Conservation (phyloP, 2,888 invertebrate genomes). For the Eilema depressum region DNA sequence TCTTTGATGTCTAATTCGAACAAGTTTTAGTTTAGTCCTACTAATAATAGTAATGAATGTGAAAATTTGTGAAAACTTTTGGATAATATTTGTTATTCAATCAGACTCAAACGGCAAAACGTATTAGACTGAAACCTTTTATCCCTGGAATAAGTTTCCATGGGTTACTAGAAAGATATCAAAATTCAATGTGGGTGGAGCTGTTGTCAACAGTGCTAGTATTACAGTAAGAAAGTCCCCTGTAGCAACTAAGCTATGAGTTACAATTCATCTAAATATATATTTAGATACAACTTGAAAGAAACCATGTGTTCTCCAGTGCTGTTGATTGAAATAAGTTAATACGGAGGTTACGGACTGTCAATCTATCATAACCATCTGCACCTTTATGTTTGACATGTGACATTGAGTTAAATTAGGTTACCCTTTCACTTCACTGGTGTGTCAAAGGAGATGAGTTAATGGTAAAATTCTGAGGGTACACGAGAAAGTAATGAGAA, state of each 20-base stretch:
- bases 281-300: neutral
- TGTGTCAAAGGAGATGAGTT: conserved; percentile 11
- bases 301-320: neutral
- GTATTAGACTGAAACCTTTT: too few relatives aligned
- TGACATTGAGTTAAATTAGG: conserved; percentile 13
- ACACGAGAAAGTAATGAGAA: neutral
- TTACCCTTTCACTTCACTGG: conserved; percentile 14
- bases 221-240: neutral
- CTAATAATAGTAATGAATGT: too few relatives aligned
- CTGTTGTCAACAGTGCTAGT: too few relatives aligned
- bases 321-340: conserved; percentile 12
- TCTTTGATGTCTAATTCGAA: too few relatives aligned
- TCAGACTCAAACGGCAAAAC: too few relatives aligned
- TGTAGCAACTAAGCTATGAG: neutral
- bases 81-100: too few relatives aligned
- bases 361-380: conserved; percentile 20
- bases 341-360: conserved; percentile 14
- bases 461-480: neutral
- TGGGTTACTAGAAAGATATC: too few relatives aligned
- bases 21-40: too few relatives aligned
- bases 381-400: conserved; percentile 15
- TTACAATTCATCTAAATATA: neutral
- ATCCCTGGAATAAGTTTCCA: too few relatives aligned
- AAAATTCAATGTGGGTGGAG: too few relatives aligned
- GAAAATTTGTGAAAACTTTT: too few relatives aligned